These are phyloP conservation scores for Melolontha melolontha DNA, from an alignment of 2,888 invertebrate genomes.

Conservation along the genomic window DNA sequence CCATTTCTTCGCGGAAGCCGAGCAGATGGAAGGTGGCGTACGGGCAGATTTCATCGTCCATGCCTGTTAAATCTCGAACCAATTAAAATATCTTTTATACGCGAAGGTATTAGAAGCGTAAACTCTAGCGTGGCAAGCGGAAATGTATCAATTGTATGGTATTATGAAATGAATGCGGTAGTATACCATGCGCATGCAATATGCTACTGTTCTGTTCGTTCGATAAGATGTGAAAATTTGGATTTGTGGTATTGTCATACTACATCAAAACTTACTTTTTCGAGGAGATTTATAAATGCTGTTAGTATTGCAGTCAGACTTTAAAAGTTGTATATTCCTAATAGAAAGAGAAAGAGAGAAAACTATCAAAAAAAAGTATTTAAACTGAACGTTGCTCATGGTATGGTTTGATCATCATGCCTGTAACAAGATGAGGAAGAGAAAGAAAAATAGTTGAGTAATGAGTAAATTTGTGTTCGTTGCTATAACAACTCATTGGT, in stretches of 20 bases:
- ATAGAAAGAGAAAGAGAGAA: constrained; percentile 3
- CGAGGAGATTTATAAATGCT: constrained; percentile 37
- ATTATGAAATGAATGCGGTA: not conserved
- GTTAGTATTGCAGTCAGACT: constrained; percentile 38
- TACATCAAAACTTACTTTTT: constrained; percentile 42
- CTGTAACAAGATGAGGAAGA: not conserved
- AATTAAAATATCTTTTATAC: no score
- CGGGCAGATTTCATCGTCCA: constrained; percentile 97
- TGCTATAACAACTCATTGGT: no score
- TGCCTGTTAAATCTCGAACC: constrained; percentile 70
- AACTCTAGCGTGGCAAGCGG: constrained; percentile 3
- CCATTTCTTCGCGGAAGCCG: constrained; percentile 96
- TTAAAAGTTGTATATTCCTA: constrained; percentile 9
- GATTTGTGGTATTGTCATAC: constrained; percentile 26
- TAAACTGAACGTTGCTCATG: constrained; percentile 6
- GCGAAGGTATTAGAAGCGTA: not conserved
- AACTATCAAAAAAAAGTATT: constrained; percentile 10
- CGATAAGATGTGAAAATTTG: not conserved
- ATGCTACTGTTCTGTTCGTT: no score
- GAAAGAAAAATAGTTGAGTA: not conserved
- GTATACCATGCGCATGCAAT: not conserved
- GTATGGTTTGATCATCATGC: constrained; percentile 10
- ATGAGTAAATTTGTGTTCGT: no score
- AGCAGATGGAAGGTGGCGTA: constrained; percentile 96
- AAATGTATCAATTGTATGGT: not conserved